Evolutionary conservation across 2,797 vertebrate genomes (phyloP), one percentile per base, ranked within the genome.

Genomic region (Lycodopsis pacificus): DNA sequence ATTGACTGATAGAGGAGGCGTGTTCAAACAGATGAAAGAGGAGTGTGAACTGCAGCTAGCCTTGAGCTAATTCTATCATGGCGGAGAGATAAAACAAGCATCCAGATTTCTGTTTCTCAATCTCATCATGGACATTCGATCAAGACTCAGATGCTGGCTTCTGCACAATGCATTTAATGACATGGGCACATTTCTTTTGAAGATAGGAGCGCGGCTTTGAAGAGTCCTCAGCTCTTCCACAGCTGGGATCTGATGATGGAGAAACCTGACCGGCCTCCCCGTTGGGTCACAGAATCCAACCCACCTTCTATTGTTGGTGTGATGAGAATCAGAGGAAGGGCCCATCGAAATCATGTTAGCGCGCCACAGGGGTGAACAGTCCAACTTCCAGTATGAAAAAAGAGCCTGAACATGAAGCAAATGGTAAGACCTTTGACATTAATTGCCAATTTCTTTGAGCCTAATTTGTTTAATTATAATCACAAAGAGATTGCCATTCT

Each of bases 1-100:
- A 67, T 22, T 73, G 87, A 78, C 74, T 73, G 80, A 88, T 63
- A 42, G 81, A 80, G 48, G 57, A 62, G 20, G 56, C 54, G 36
- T 64, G 72, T 77, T 77, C 79, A 64, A 83, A 73, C 32, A 67
- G 87, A 94, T 95, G 83, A 94, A 93, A 91, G 83, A 62, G 46
- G 63, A 78, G 65, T 67, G 59, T 86, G 82, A 90, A 85, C 88
- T 68, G 74, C 81, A 51, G 86, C 78, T 80, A 40, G 74, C 93
- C 84, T 85, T 85, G 74, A 91, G 91, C 88, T 88, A 86, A 88
- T 92, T 91, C 81, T 79, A 79, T 90, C 80, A 83, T 27, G 67
- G 59, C n/a, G 56, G 27, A 64, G 76, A 88, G 90, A 91, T 87
- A 92, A 84, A 51, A 88, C 40, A 59, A 77, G 36, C 42, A 73